Base-by-base conservation (phyloP, 2,888 invertebrate genomes). In the Cerastis leucographa region DNA sequence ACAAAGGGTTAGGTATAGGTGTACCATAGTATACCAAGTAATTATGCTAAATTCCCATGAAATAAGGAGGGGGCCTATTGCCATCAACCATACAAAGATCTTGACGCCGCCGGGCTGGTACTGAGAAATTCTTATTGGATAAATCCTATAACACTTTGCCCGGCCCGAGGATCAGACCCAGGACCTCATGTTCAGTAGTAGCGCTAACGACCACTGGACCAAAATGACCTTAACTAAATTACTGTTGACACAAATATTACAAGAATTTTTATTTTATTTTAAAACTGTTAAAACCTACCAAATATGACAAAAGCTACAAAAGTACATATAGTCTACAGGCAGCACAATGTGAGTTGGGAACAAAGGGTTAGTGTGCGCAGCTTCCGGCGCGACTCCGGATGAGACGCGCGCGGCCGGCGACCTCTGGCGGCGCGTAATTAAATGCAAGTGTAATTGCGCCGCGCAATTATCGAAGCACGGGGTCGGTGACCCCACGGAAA, bases 361-460 rank as follows among this genome's bases (percentile, higher is more conserved):
- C 89, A 89, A 88, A 89, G 84, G 82, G 74, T 74, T 81, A 80
- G 87, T 87, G 88, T 85, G 90, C 89, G 88, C 87, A 86, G 87
- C 85, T 86, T 92, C 92, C 92, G 90, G 88, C 85, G 89, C 85
- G 85, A 82, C 85, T 78, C 75, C 91, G 93, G 91, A 91, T 87
- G 90, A 85, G 88, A 88, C 87, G 86, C 86, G 85, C 81, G 74
- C 74, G 83, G 84, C 87, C 71, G 83, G 87, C 89, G 90, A 87
- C 91, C 90, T 89, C 91, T 87, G 79, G 81, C 81, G 85, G 75
- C 80, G 81, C 84, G 89, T 87, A 88, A 90, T 90, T 90, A 90
- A 89, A 89, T 90, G 90, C 89, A 89, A 86, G 88, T 88, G 89
- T 90, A 90, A 90, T 91, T 89, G 86, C 89, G 71, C 71, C 73